A percentile compares a stretch with the other conserved stretches of the same genome.
Evolutionary conservation across 1,140 invertebrate species (phyloP).

Genomic region (Drosophila murphyi): DNA sequence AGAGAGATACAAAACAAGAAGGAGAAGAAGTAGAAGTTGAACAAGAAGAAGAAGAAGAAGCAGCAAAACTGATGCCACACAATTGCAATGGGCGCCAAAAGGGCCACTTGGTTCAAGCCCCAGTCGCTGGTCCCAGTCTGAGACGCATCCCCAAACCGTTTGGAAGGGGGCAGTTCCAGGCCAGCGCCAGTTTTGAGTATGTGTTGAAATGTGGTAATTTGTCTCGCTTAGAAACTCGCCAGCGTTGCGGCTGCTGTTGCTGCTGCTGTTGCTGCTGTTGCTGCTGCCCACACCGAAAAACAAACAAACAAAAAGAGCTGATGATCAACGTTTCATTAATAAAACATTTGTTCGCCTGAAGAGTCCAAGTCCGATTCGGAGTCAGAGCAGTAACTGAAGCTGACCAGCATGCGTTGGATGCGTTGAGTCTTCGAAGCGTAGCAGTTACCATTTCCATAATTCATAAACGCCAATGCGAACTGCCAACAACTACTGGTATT

Average conservation of each 20-base stretch:
- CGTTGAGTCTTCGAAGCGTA: slow-evolving; percentile 48
- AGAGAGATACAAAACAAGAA: slow-evolving; percentile 9
- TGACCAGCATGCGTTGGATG: slow-evolving; percentile 19
- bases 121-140: slow-evolving; percentile 11
- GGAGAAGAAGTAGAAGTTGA: no score
- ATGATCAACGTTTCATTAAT: slow-evolving; percentile 73
- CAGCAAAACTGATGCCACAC: slow-evolving; percentile 54
- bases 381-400: slow-evolving; percentile 5
- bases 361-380: slow-evolving; percentile 11
- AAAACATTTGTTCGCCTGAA: slow-evolving; percentile 78
- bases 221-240: slow-evolving; percentile 74
- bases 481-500: slow-evolving; percentile 80
- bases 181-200: slow-evolving; percentile 74
- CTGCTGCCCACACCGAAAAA: slow-evolving; percentile 52
- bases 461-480: slow-evolving; percentile 79
- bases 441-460: slow-evolving; percentile 67
- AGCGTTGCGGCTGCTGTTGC: slow-evolving; percentile 28
- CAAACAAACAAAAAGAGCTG: slow-evolving; percentile 32
- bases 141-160: slow-evolving; percentile 23
- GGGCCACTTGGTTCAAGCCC: slow-evolving; percentile 63
- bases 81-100: slow-evolving; percentile 82
- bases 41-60: not conserved
- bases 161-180: slow-evolving; percentile 42
- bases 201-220: slow-evolving; percentile 83
- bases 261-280: slow-evolving; percentile 18